phyloP scores from a whole-genome alignment of 2,797 vertebrate genomes.

The Anguilla obscura region DNA sequence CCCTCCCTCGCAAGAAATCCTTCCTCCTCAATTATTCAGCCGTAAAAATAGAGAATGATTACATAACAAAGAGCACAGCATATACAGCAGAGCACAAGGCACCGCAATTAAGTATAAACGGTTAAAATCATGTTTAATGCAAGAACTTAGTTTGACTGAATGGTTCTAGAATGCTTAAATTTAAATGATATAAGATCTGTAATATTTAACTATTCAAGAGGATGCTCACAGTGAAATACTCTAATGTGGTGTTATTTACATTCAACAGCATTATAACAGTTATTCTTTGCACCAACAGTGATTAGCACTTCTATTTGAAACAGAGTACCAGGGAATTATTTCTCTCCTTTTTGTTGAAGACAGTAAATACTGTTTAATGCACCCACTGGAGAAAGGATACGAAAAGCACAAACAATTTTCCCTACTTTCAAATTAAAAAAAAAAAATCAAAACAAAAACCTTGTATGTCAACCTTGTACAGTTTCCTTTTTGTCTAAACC shows the following conservation, averaged over 20 bases:
- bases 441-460: neutral
- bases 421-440: neutral
- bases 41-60: neutral
- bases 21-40: neutral
- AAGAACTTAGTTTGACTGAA: neutral
- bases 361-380: neutral
- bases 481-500: neutral
- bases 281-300: neutral
- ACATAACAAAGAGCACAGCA: neutral
- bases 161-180: neutral
- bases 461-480: no score
- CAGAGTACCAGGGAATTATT: neutral
- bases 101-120: neutral
- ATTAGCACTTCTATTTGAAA: neutral
- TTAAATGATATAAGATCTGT: neutral
- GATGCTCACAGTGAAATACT: neutral
- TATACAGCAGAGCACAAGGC: neutral
- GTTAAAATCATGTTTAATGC: neutral
- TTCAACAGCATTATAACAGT: neutral
- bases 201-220: neutral
- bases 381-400: neutral
- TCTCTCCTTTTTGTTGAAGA: neutral
- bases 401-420: neutral
- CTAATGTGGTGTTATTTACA: neutral
- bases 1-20: neutral